Evolutionary conservation across 2,888 invertebrate genomes (phyloP).

Genomic region (Drosophila quinaria): DNA sequence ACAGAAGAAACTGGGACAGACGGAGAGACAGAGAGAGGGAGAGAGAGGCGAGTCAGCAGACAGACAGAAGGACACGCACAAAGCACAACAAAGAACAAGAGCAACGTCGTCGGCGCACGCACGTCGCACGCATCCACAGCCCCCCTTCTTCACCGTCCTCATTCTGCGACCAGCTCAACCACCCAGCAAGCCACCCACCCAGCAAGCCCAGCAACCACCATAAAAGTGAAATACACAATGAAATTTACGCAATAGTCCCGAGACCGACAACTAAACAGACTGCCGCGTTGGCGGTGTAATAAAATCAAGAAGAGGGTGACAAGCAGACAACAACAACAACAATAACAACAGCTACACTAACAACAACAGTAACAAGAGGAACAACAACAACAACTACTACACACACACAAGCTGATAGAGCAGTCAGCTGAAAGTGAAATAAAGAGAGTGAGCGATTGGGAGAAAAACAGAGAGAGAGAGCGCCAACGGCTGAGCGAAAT

Average conservation of each 20-base stretch:
- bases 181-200: constrained; percentile 26
- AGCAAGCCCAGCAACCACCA: constrained; percentile 60
- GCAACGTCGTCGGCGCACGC: constrained; percentile 47
- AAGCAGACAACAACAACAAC: constrained; percentile 65
- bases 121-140: constrained; percentile 55
- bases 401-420: constrained; percentile 47
- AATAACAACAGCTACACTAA: constrained; percentile 31
- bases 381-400: constrained; percentile 36
- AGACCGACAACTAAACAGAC: constrained; percentile 68
- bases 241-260: constrained; percentile 77
- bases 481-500: constrained; percentile 2
- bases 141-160: constrained; percentile 1
- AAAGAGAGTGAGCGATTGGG: constrained; percentile 16
- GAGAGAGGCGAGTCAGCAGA: background rate
- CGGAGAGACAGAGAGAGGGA: constrained; percentile 2
- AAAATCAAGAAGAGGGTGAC: constrained; percentile 79
- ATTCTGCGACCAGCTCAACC: constrained; percentile 16
- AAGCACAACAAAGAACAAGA: constrained; percentile 62
- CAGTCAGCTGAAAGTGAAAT: constrained; percentile 69
- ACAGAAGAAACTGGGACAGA: constrained; percentile 28
- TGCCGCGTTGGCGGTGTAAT: constrained; percentile 72
- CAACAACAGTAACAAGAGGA: constrained; percentile 48
- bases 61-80: constrained; percentile 46
- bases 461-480: constrained; percentile 21
- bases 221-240: constrained; percentile 79